These are phyloP conservation scores for Brachypterus glaber DNA, from an alignment of 2,888 invertebrate genomes.

Conservation along the genomic window DNA sequence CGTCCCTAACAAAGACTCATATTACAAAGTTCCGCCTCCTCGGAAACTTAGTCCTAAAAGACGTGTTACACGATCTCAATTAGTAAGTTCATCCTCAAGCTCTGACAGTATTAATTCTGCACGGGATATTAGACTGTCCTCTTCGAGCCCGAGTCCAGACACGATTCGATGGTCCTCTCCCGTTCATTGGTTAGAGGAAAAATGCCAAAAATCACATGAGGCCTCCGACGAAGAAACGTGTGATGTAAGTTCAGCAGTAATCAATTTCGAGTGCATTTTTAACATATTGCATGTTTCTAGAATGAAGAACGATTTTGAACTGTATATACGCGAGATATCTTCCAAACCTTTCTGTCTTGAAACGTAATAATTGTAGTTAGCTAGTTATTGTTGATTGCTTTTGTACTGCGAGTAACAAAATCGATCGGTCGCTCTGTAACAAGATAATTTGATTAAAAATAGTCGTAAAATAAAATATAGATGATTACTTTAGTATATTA, in stretches of 20 bases:
- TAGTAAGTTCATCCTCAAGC: conserved; percentile 50
- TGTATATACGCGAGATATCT: too few relatives aligned
- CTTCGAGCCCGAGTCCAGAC: conserved; percentile 41
- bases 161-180: conserved; percentile 38
- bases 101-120: conserved; percentile 50
- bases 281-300: conserved; percentile 4
- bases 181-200: conserved; percentile 37
- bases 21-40: conserved; percentile 36
- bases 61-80: conserved; percentile 45
- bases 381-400: too few relatives aligned
- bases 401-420: too few relatives aligned
- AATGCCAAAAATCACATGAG: conserved; percentile 35
- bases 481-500: too few relatives aligned
- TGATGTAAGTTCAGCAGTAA: conserved; percentile 38
- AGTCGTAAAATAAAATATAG: too few relatives aligned
- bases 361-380: too few relatives aligned
- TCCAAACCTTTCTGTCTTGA: too few relatives aligned
- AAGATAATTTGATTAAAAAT: too few relatives aligned
- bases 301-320: neutral
- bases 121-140: conserved; percentile 39
- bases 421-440: too few relatives aligned
- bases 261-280: too few relatives aligned
- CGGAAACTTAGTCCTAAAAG: conserved; percentile 51
- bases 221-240: conserved; percentile 44
- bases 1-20: conserved; percentile 43